Percentiles rank a stretch among this genome's conserved stretches.
Evolutionary conservation across 2,797 vertebrate genomes (phyloP).

Genomic region (Melanotaenia parkinsoni): DNA sequence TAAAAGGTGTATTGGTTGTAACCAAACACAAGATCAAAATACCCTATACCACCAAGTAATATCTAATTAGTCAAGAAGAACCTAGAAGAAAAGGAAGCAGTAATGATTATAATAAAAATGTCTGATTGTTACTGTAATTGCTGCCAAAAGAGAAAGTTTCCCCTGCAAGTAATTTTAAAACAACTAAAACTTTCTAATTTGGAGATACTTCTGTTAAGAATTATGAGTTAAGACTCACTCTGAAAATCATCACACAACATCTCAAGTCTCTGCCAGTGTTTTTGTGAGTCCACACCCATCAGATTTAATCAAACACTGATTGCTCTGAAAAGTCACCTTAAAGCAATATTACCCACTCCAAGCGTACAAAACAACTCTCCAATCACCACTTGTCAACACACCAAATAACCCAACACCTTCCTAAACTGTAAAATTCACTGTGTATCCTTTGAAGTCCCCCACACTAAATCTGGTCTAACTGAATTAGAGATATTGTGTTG

Average conservation of each 20-base stretch:
- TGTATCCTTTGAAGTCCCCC: slow-evolving; percentile 6
- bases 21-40: slow-evolving; percentile 28
- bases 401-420: slow-evolving; percentile 38
- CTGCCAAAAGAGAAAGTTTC: neutral
- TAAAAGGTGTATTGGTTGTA: slow-evolving; percentile 33
- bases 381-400: slow-evolving; percentile 52
- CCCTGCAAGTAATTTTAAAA: neutral
- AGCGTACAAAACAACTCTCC: slow-evolving; percentile 45
- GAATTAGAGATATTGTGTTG: slow-evolving; percentile 50
- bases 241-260: slow-evolving; percentile 8
- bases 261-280: slow-evolving; percentile 25
- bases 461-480: slow-evolving; percentile 37
- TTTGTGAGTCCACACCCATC: slow-evolving; percentile 31
- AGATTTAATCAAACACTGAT: slow-evolving; percentile 55
- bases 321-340: slow-evolving; percentile 38
- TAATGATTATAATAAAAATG: neutral
- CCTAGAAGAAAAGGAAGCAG: neutral
- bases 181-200: slow-evolving; percentile 11
- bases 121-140: neutral
- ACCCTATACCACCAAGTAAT: neutral
- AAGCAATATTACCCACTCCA: slow-evolving; percentile 34
- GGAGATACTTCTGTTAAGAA: slow-evolving; percentile 21
- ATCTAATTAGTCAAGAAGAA: slow-evolving; percentile 2
- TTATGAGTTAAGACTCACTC: slow-evolving; percentile 14
- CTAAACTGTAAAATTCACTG: slow-evolving; percentile 25